Percentiles rank a stretch among this genome's conserved stretches.
Conservation (phyloP, 2,888 invertebrate species). For the Cyaniris semiargus region DNA sequence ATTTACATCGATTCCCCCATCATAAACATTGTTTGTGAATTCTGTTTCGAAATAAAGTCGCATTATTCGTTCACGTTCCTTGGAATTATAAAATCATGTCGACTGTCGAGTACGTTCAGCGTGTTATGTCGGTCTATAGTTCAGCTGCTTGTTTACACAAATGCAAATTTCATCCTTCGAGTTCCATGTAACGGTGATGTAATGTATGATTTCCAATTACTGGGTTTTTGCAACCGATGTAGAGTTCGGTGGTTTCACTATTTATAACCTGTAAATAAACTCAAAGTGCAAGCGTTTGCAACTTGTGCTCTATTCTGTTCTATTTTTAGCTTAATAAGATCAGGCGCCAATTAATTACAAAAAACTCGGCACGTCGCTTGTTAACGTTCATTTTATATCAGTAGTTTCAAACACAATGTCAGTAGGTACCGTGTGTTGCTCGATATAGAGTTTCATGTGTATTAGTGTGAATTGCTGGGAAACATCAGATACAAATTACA, state of each 20-base stretch:
- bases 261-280: constrained; percentile 22
- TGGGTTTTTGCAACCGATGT: neutral
- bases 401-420: neutral
- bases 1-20: neutral
- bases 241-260: constrained; percentile 1
- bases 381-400: constrained; percentile 10
- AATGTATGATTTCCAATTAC: constrained; percentile 13
- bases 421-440: neutral
- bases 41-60: neutral
- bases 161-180: constrained; percentile 37
- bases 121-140: constrained; percentile 38
- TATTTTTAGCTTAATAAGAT: constrained; percentile 27
- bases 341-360: constrained; percentile 25
- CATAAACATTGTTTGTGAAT: neutral
- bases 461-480: neutral
- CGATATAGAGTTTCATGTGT: neutral
- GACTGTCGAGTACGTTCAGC: neutral
- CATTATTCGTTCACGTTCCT: neutral
- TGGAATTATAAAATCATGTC: neutral
- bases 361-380: constrained; percentile 8
- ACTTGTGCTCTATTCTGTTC: constrained; percentile 26
- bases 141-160: constrained; percentile 37
- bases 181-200: constrained; percentile 9
- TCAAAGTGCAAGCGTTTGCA: constrained; percentile 8
- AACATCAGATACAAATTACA: neutral